These are phyloP conservation scores for Apteryx mantelli DNA, from an alignment of 2,113 vertebrate species.

Conservation along the genomic window DNA sequence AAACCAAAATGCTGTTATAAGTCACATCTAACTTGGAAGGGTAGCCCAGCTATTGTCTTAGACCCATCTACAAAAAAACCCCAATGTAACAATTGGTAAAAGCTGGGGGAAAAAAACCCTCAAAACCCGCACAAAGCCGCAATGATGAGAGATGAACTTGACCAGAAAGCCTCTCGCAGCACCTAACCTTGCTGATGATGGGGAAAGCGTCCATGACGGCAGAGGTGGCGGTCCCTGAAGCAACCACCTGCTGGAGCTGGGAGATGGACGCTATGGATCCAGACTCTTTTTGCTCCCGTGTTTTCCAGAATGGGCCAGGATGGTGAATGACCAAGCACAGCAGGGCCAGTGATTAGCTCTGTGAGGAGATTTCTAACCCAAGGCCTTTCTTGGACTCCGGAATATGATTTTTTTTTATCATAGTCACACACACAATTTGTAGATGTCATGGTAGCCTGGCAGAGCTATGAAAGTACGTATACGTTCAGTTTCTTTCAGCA, in stretches of 20 bases:
- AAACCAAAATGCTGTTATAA: background rate
- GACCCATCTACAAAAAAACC: background rate
- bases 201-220: background rate
- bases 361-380: background rate
- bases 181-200: background rate
- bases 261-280: background rate
- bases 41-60: background rate
- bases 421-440: slow-evolving; percentile 6
- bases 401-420: background rate
- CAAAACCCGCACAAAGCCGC: background rate
- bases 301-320: accelerated
- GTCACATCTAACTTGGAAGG: background rate
- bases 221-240: background rate
- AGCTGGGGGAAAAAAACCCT: background rate
- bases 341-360: background rate
- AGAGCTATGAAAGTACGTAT: background rate
- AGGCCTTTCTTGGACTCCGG: background rate
- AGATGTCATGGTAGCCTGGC: slow-evolving; percentile 17
- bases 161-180: background rate
- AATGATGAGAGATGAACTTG: background rate
- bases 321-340: accelerated
- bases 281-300: background rate
- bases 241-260: background rate
- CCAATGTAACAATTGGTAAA: background rate
- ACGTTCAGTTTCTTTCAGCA: background rate